These are phyloP conservation scores for Urocynchramus pylzowi DNA, from an alignment of 2,113 vertebrate species.

Conservation along the genomic window DNA sequence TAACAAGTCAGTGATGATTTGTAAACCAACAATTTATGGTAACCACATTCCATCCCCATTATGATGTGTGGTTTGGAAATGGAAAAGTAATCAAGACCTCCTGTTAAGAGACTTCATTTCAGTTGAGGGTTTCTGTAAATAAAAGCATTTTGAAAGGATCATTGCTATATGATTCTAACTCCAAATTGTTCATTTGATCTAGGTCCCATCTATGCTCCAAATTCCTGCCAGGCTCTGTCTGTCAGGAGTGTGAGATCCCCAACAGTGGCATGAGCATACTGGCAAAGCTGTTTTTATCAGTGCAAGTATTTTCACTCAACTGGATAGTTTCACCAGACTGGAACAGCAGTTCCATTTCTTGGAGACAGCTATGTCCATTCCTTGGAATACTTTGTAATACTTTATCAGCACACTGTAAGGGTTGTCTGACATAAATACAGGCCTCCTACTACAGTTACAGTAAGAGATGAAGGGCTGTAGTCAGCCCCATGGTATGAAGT, in stretches of 20 bases:
- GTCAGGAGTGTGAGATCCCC: neutral
- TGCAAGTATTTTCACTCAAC: conserved; percentile 15
- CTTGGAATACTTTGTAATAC: neutral
- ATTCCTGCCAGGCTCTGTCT: conserved; percentile 23
- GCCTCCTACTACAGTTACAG: conserved; percentile 35
- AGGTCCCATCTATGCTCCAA: neutral
- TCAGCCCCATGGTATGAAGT: conserved; percentile 16
- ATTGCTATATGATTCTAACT: conserved; percentile 48
- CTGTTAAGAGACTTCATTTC: conserved; percentile 62
- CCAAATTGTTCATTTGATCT: conserved; percentile 38
- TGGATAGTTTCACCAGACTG: conserved; percentile 39
- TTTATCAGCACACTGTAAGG: conserved; percentile 45
- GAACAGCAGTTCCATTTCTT: conserved; percentile 42
- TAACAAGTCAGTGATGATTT: conserved; percentile 68
- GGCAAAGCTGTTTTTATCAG: neutral
- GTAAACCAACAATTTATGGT: conserved; percentile 68
- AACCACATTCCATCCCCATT: conserved; percentile 62
- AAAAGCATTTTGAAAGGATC: conserved; percentile 43
- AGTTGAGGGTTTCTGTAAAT: conserved; percentile 54
- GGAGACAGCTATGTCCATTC: conserved; percentile 34
- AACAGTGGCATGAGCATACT: neutral
- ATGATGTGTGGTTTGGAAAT: conserved; percentile 67
- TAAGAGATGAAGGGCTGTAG: conserved; percentile 27
- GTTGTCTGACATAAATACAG: conserved; percentile 32
- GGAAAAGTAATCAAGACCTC: conserved; percentile 68